These are phyloP conservation scores for Saccopteryx bilineata DNA, from an alignment of 2,113 vertebrate genomes.

Conservation along the genomic window DNA sequence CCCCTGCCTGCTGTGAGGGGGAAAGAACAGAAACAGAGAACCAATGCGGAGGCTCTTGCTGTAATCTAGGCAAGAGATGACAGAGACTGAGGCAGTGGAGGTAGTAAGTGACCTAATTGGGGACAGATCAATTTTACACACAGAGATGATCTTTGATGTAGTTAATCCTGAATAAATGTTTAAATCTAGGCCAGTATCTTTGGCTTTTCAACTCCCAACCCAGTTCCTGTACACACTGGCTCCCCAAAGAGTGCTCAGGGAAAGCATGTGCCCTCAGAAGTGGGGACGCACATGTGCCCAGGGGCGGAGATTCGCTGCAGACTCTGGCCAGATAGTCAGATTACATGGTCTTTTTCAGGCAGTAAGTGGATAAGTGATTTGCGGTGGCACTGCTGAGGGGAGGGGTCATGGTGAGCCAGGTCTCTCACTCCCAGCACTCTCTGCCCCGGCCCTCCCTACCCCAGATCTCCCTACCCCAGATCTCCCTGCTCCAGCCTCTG, in stretches of 20 bases:
- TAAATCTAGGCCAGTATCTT: neutral
- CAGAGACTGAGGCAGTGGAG: neutral
- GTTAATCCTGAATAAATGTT: neutral
- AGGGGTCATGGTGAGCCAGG: neutral
- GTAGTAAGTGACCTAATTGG: neutral
- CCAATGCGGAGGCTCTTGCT: neutral
- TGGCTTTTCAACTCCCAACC: neutral
- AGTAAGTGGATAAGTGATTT: neutral
- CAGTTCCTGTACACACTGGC: neutral
- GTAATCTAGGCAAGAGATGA: neutral
- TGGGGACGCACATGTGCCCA: neutral
- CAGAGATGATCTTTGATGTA: neutral
- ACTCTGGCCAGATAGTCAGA: neutral
- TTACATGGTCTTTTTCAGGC: neutral
- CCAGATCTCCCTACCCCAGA: neutral
- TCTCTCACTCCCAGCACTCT: neutral
- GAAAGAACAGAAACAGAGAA: neutral
- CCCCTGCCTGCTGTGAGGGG: neutral
- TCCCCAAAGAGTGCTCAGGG: neutral
- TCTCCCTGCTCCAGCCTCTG: neutral
- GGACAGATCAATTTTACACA: neutral
- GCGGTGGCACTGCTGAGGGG: neutral
- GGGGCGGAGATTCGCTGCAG: neutral
- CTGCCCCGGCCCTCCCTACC: no score
- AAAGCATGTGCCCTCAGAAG: fast-evolving